Base-by-base conservation (phyloP, 2,113 vertebrate genomes). In the Pyrgilauda ruficollis region DNA sequence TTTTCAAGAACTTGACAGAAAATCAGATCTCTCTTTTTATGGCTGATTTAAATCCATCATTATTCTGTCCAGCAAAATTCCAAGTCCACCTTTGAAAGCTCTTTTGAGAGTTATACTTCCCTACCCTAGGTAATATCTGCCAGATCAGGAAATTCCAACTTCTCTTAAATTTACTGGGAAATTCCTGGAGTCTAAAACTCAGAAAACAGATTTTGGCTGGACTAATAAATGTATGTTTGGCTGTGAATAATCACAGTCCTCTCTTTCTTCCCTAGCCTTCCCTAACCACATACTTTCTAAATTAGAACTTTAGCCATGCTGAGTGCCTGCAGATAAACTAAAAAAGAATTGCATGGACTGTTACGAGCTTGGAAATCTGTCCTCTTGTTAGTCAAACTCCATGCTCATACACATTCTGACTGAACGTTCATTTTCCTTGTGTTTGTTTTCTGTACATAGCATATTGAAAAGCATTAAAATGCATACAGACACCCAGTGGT, bases 111-210 rank as follows among this genome's bases (percentile, higher is more conserved):
- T 94, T 93, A 49, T 84, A n/a, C 41, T 68, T 92, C 76, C 61
- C 52, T 43, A 52, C 52, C n/a, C 41, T 52, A 61, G 46, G 44
- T 88, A 84, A 21, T 93, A 84, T 88, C 73, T 89, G 52, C 64
- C 85, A 94, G 90, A 94, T 92, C 93, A 97, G 94, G 88, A 96
- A 94, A 97, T 96, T 96, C 92, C 94, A 94, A 39, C 84, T 89
- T 35, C 81, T 89, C 73, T 86, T 78, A 92, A 93, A 87, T 49
- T 89, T 93, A 52, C 85, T 92, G 11, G 72, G 73, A 69, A 90
- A 78, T 90, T 94, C 85, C 79, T 37, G 61, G 90, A 93, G 88
- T 47, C 82, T 77, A 44, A 92, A 96, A 77, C 1, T 12, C 41
- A 75, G 79, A 96, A 91, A 93, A 41, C 47, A 56, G 78, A 88